Conservation (phyloP, 2,888 invertebrate genomes). For the Dryobota labecula region DNA sequence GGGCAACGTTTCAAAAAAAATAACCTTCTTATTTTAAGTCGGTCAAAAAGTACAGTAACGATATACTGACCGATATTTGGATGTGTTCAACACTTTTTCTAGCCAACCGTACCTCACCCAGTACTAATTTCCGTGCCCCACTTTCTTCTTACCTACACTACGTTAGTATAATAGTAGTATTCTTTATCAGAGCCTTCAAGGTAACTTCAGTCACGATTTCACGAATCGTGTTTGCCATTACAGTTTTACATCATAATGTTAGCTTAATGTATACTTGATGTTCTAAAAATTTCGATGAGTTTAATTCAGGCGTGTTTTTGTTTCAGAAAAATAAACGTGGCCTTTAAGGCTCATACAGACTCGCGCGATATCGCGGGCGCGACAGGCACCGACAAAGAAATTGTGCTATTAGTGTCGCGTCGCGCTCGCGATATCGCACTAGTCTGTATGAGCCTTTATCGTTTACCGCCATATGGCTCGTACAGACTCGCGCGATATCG, state of each 20-base stretch:
- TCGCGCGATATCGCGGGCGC: too few relatives aligned
- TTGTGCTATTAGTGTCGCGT: too few relatives aligned
- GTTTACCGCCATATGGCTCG: too few relatives aligned
- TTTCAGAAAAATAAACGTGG: background rate
- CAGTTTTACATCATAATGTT: conserved; percentile 38
- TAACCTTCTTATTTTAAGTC: too few relatives aligned
- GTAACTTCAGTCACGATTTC: conserved; percentile 47
- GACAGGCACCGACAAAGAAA: too few relatives aligned
- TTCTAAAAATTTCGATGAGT: conserved; percentile 20
- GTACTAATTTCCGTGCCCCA: conserved; percentile 39
- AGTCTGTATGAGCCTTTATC: too few relatives aligned
- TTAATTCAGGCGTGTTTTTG: conserved; percentile 3
- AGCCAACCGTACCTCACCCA: background rate
- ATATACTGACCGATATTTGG: background rate
- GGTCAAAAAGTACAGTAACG: too few relatives aligned
- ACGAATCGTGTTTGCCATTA: conserved; percentile 18
- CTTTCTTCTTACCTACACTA: conserved; percentile 7
- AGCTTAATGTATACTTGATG: conserved; percentile 1
- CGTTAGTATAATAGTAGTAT: conserved; percentile 15
- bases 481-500: too few relatives aligned
- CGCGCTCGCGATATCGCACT: too few relatives aligned
- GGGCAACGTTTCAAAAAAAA: too few relatives aligned
- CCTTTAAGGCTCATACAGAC: conserved; percentile 2
- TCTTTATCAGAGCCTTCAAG: conserved; percentile 40
- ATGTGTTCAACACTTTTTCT: background rate